Percentiles rank a stretch among this genome's conserved stretches.
phyloP scores from a whole-genome alignment of 2,797 vertebrate species.

The Brachyalestes nurse region DNA sequence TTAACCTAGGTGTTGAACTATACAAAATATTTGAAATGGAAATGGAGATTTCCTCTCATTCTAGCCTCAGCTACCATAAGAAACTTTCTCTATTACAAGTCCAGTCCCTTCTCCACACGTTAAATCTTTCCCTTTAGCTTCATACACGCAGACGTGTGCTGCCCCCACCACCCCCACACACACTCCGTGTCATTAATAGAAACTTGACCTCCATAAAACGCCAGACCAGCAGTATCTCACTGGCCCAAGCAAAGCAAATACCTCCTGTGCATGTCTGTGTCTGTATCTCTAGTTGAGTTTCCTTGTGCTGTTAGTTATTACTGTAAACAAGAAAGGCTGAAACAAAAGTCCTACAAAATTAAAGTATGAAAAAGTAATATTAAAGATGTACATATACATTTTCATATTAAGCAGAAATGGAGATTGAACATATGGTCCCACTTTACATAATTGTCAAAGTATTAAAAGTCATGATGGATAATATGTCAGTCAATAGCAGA shows the following conservation, averaged over 20 bases:
- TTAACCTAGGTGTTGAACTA: background rate
- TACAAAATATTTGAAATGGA: background rate
- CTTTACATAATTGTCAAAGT: background rate
- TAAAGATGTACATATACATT: background rate
- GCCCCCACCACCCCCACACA: no score
- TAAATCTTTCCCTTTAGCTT: background rate
- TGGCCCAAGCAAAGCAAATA: background rate
- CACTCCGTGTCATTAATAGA: slow-evolving; percentile 34
- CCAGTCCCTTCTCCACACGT: background rate
- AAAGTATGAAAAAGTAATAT: background rate
- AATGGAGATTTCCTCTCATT: background rate
- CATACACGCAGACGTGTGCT: background rate
- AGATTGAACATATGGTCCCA: background rate
- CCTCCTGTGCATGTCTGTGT: background rate
- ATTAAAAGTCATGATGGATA: background rate
- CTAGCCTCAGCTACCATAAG: background rate
- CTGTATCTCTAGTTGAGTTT: background rate
- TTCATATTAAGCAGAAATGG: background rate
- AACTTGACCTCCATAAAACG: slow-evolving; percentile 44
- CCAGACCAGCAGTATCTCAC: slow-evolving; percentile 8
- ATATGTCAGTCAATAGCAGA: no score
- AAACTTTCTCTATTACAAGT: background rate
- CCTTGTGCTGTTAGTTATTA: background rate
- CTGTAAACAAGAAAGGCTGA: background rate
- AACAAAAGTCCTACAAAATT: background rate